Evolutionary conservation across 2,888 invertebrate species (phyloP), one percentile per base, ranked within the genome.

Genomic region (Acrobasis suavella): DNA sequence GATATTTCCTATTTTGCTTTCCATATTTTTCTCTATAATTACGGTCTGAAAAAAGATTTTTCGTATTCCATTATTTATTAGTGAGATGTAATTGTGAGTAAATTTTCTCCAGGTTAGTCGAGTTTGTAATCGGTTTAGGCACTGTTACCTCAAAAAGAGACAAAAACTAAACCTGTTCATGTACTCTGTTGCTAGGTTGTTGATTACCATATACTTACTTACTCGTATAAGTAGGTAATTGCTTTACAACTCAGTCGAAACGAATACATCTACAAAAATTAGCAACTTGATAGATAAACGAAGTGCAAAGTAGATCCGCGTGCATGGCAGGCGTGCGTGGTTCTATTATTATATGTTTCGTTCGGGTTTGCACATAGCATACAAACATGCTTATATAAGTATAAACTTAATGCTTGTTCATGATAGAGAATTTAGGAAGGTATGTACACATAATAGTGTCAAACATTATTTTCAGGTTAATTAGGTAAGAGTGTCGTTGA

Each of bases 141-240:
- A 52, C 52, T 52, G 52, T 52, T 52, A 52, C 52, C 12, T 52
- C 10, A 32, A 52, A 52, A 22, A 52, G 64, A 71, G 68, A 63
- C 50, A 50, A 50, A 50, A 52, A 52, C 52, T 5, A 52, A 52
- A 52, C 52, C 17, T 52, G 52, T 52, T 51, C 12, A 17, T 51
- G 51, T 51, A 17, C 51, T 51, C 22, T 52, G 52, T 52, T 52
- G 52, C 52, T 22, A 52, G 52, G 52, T 17, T 7, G 46, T 46
- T 42, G 7, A 42, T 42, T 42, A 42, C 14, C 42, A 32, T 15
- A 38, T 38, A 54, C 54, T 54, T 38, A 54, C 54, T 54, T 54
- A 9, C 32, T 8, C 32, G 32, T 32, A 32, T 32, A 32, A 37
- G 37, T 54, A 54, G n/a, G 38, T 54, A 38, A 54, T 54, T 32